Percentiles rank a stretch among this genome's conserved stretches.
Conservation (phyloP, 1,140 invertebrate species). For the Lepidurus couesii region DNA sequence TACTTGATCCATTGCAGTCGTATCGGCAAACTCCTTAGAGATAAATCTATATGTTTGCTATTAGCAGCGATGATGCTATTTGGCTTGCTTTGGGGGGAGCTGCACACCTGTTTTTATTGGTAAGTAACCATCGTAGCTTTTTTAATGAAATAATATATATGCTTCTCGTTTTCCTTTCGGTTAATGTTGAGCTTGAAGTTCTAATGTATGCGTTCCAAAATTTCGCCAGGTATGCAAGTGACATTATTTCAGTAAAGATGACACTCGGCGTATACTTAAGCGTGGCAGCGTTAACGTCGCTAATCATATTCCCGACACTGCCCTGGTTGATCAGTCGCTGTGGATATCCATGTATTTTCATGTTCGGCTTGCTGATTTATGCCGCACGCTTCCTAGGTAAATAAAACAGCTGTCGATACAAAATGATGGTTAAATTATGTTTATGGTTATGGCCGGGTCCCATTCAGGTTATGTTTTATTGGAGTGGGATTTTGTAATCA, state of each 20-base stretch:
- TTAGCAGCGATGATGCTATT: slow-evolving; percentile 26
- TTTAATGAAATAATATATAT: neutral
- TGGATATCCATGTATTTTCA: slow-evolving; percentile 33
- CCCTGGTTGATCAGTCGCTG: slow-evolving; percentile 29
- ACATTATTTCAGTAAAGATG: neutral
- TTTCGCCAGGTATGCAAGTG: neutral
- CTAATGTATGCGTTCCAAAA: neutral
- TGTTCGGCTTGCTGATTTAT: slow-evolving; percentile 29
- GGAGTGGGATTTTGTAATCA: neutral
- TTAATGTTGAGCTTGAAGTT: neutral
- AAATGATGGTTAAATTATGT: neutral
- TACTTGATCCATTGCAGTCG: slow-evolving; percentile 4
- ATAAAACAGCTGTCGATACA: neutral
- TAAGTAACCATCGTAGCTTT: neutral
- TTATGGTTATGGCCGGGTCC: neutral
- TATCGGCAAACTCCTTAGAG: slow-evolving; percentile 22
- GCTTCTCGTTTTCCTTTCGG: neutral
- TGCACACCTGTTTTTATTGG: slow-evolving; percentile 33
- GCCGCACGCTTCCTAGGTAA: slow-evolving; percentile 33
- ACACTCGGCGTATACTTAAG: slow-evolving; percentile 28
- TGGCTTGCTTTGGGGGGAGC: slow-evolving; percentile 15
- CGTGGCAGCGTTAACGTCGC: neutral
- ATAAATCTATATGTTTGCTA: neutral
- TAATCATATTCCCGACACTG: slow-evolving; percentile 17
- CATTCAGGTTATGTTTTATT: slow-evolving; percentile 27